A percentile compares a stretch with the other conserved stretches of the same genome.
These are phyloP conservation scores for Triplophysa bombifrons DNA, from an alignment of 2,797 vertebrate species.

Conservation along the genomic window DNA sequence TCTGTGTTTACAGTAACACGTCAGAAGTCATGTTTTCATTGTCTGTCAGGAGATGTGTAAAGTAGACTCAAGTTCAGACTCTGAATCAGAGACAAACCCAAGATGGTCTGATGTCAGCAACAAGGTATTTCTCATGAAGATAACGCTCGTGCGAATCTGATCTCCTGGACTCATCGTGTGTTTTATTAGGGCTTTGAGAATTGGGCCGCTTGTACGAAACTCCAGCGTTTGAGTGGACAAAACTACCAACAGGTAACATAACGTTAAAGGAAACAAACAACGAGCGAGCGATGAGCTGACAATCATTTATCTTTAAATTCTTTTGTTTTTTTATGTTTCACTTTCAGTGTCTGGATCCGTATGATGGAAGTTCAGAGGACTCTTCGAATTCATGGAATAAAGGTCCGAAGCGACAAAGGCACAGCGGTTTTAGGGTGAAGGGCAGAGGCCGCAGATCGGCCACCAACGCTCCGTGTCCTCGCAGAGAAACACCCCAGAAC, in stretches of 20 bases:
- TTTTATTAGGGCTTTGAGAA: conserved; percentile 8
- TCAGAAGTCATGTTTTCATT: background rate
- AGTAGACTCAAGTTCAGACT: conserved; percentile 84
- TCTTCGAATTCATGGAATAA: conserved; percentile 60
- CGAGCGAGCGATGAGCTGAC: background rate
- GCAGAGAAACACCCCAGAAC: conserved; percentile 51
- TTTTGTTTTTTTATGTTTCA: conserved; percentile 7
- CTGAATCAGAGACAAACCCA: conserved; percentile 77
- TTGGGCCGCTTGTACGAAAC: background rate
- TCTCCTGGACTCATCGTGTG: background rate
- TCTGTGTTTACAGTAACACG: background rate
- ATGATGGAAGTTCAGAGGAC: conserved; percentile 84
- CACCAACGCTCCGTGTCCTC: conserved; percentile 39
- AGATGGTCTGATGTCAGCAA: conserved; percentile 79
- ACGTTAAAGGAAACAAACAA: too few species aligned
- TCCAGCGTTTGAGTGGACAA: background rate
- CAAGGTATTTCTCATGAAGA: conserved; percentile 65
- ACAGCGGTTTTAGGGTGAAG: conserved; percentile 53
- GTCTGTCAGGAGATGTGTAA: conserved; percentile 77
- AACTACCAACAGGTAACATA: conserved; percentile 12
- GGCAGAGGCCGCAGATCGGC: conserved; percentile 56
- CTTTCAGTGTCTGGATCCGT: conserved; percentile 81
- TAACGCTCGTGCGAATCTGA: background rate
- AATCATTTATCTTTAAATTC: background rate
- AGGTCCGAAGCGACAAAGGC: conserved; percentile 54